Percentiles rank a stretch among this genome's conserved stretches.
phyloP scores from a whole-genome alignment of 2,888 invertebrate genomes.

The Drosophila colorata region DNA sequence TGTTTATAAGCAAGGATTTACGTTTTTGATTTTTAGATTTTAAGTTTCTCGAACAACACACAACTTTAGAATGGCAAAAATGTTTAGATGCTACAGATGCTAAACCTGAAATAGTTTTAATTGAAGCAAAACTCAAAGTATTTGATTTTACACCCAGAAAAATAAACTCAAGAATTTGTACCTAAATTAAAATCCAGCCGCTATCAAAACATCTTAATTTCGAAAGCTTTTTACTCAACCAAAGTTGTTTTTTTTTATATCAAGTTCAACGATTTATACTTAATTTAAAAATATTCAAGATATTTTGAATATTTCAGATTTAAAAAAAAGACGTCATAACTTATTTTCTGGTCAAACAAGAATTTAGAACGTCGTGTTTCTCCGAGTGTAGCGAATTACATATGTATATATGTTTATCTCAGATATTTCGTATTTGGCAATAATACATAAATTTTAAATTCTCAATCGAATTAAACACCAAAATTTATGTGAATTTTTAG shows the following conservation, averaged over 20 bases:
- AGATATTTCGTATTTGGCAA: conserved; percentile 23
- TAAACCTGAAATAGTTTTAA: conserved; percentile 7
- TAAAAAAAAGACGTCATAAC: background rate
- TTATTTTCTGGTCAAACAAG: background rate
- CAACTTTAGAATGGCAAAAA: conserved; percentile 10
- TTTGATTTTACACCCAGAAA: background rate
- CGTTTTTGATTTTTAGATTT: background rate
- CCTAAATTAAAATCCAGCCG: no score
- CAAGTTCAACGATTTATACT: no score
- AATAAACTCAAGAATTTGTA: no score
- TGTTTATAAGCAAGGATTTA: background rate
- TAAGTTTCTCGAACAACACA: conserved; percentile 6
- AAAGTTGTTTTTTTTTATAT: no score
- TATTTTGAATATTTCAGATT: no score
- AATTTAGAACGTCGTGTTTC: background rate
- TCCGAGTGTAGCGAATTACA: conserved; percentile 17
- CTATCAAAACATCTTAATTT: no score
- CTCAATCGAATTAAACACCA: conserved; percentile 25
- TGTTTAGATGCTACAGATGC: background rate
- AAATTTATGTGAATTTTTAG: conserved; percentile 50
- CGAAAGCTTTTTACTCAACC: background rate
- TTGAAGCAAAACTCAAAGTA: background rate
- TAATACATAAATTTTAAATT: conserved; percentile 44
- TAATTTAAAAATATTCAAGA: no score
- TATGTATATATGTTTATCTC: conserved; percentile 21